These are phyloP conservation scores for Ochlodes sylvanus DNA, from an alignment of 2,888 invertebrate genomes.

Conservation along the genomic window DNA sequence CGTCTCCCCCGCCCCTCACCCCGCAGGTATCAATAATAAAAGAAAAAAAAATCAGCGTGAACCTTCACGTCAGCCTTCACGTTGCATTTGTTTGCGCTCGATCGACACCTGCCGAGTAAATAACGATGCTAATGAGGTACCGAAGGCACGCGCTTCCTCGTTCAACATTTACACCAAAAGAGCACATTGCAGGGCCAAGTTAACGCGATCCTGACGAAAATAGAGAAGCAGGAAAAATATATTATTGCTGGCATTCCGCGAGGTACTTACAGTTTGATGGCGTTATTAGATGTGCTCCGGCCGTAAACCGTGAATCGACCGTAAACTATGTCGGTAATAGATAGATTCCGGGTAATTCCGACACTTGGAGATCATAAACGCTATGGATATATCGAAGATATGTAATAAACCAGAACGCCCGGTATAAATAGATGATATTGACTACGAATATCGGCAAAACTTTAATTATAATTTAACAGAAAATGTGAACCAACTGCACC, in stretches of 20 bases:
- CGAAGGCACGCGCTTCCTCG: constrained; percentile 7
- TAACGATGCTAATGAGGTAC: neutral
- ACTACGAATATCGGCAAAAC: neutral
- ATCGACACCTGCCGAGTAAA: neutral
- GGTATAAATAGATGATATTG: neutral
- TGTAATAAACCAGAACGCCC: neutral
- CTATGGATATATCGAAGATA: constrained; percentile 2
- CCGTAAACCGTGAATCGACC: constrained; percentile 1
- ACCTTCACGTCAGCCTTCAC: constrained; percentile 1
- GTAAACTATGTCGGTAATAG: constrained; percentile 1
- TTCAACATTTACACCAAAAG: neutral
- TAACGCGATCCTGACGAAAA: neutral
- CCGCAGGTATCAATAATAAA: constrained; percentile 16
- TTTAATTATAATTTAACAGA: no score
- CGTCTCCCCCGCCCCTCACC: neutral
- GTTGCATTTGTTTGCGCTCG: constrained; percentile 5
- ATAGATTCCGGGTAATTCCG: constrained; percentile 7
- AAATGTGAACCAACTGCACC: no score
- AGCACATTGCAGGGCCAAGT: neutral
- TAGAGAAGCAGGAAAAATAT: constrained; percentile 16
- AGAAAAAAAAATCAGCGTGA: constrained; percentile 13
- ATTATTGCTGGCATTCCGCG: constrained; percentile 6
- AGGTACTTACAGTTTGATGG: constrained; percentile 9
- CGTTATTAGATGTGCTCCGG: constrained; percentile 7
- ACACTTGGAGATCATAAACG: neutral